phyloP scores from a whole-genome alignment of 2,113 vertebrate genomes.

The Jaculus jaculus region DNA sequence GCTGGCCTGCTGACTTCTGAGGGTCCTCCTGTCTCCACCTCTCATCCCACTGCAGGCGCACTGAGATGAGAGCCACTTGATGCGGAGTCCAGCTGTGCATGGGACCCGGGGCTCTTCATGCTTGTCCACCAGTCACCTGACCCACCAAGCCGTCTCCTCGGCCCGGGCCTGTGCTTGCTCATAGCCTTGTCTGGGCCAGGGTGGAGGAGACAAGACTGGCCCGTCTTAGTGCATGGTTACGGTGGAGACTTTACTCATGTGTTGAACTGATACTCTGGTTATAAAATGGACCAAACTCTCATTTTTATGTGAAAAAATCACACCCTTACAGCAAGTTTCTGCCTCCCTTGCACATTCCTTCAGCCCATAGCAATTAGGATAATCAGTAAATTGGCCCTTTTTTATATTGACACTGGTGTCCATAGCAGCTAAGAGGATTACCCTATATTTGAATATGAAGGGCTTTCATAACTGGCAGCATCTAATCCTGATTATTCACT shows the following conservation, averaged over 20 bases:
- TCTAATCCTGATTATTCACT: conserved; percentile 71
- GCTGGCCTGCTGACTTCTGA: too few species aligned
- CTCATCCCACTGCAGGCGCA: too few species aligned
- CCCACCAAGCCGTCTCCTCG: too few species aligned
- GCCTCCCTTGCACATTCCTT: background rate
- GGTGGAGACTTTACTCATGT: background rate
- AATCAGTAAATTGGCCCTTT: conserved; percentile 54
- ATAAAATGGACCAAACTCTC: background rate
- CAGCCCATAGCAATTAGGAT: conserved; percentile 44
- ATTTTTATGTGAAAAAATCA: background rate
- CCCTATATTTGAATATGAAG: conserved; percentile 51
- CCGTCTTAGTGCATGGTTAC: background rate
- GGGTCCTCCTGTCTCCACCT: too few species aligned
- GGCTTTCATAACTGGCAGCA: conserved; percentile 46
- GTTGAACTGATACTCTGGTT: background rate
- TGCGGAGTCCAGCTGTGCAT: too few species aligned
- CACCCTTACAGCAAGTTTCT: background rate
- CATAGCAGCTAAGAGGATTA: conserved; percentile 67
- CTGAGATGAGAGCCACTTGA: too few species aligned
- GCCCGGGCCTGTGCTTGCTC: background rate
- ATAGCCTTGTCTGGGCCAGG: background rate
- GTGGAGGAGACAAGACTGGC: background rate
- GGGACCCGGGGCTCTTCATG: too few species aligned
- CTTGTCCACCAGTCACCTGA: too few species aligned
- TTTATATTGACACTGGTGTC: conserved; percentile 42